A percentile compares a stretch with the other conserved stretches of the same genome.
Evolutionary conservation across 2,888 invertebrate species (phyloP).

Genomic region (Autographa gamma): DNA sequence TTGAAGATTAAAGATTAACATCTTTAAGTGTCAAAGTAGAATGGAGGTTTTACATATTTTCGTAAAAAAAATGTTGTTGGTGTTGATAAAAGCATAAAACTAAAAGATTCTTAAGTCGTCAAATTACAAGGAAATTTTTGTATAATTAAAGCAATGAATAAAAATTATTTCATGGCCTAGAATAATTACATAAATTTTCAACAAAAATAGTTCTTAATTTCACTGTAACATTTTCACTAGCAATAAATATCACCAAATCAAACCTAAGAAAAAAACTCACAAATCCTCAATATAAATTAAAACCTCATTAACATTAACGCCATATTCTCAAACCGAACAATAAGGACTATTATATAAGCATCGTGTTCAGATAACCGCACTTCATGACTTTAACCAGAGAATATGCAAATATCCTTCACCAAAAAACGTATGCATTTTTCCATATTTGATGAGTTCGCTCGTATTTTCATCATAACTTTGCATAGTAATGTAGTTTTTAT

Average conservation of each 20-base stretch:
- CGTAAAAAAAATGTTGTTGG: no score
- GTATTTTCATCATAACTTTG: conserved; percentile 39
- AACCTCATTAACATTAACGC: not conserved
- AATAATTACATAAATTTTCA: no score
- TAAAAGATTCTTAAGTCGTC: no score
- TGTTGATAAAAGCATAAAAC: no score
- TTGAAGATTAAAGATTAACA: not conserved
- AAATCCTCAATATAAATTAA: not conserved
- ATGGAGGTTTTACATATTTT: no score
- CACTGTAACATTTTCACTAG: no score
- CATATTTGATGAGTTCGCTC: conserved; percentile 8
- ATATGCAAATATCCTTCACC: conserved; percentile 22
- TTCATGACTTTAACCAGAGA: not conserved
- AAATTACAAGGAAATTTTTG: no score
- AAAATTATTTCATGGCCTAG: no score
- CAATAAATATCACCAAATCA: no score
- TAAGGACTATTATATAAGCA: not conserved
- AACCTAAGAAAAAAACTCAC: not conserved
- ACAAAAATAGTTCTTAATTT: no score
- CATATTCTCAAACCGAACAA: not conserved
- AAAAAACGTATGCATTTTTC: conserved; percentile 28
- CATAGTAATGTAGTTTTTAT: conserved; percentile 21
- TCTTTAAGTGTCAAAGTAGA: not conserved
- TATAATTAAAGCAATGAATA: no score
- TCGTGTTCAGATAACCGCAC: not conserved